phyloP scores from a whole-genome alignment of 1,140 invertebrate genomes.

The Zaprionus tsacasi region DNA sequence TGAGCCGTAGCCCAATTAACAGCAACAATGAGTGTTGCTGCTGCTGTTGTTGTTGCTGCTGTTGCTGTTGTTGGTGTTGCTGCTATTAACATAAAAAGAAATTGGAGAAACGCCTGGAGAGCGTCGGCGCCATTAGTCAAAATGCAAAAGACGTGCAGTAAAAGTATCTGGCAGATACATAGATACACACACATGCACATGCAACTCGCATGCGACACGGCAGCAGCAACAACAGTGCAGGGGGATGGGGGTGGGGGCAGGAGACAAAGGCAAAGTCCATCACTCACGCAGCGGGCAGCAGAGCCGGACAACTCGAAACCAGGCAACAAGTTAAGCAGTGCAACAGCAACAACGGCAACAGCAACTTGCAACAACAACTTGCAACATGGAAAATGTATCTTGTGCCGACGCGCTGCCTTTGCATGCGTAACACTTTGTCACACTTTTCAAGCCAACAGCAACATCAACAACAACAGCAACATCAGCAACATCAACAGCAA shows the following conservation, averaged over 20 bases:
- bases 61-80: conserved; percentile 10
- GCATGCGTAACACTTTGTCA: conserved; percentile 82
- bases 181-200: conserved; percentile 57
- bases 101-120: conserved; percentile 67
- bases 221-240: not conserved
- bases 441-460: conserved; percentile 81
- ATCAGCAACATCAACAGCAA: conserved; percentile 46
- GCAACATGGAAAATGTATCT: conserved; percentile 74
- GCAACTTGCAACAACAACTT: conserved; percentile 33
- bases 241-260: conserved; percentile 16
- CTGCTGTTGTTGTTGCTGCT: conserved; percentile 27
- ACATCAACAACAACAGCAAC: conserved; percentile 5
- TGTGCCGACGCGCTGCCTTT: conserved; percentile 67
- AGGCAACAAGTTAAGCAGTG: conserved; percentile 67
- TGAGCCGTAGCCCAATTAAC: conserved; percentile 37
- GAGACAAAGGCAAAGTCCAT: conserved; percentile 77
- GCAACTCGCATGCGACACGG: conserved; percentile 70
- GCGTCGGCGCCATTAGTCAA: conserved; percentile 72
- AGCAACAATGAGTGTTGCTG: conserved; percentile 42
- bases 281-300: conserved; percentile 79
- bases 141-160: conserved; percentile 63
- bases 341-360: conserved; percentile 49
- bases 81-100: conserved; percentile 71
- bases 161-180: conserved; percentile 80
- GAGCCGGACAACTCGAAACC: conserved; percentile 40